Percentiles rank a stretch among this genome's conserved stretches.
These are phyloP conservation scores for Myocastor coypus DNA, from an alignment of 2,113 vertebrate species.

Conservation along the genomic window DNA sequence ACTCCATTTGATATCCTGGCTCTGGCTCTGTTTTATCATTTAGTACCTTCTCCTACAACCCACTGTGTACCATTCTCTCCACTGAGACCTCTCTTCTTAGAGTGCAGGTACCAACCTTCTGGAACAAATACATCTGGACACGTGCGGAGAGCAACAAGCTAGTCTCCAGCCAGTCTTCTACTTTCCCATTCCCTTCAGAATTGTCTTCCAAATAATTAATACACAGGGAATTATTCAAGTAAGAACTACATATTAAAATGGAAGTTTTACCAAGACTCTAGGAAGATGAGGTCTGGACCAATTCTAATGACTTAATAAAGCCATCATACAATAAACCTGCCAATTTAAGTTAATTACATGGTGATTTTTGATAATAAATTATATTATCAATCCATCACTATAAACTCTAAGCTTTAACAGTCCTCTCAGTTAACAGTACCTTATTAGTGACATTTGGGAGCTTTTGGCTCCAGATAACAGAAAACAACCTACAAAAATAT, in stretches of 20 bases:
- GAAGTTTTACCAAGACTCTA: background rate
- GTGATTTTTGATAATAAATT: background rate
- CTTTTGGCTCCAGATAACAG: background rate
- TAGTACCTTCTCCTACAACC: background rate
- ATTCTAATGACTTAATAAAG: slow-evolving; percentile 6
- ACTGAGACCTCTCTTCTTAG: background rate
- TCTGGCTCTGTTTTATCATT: background rate
- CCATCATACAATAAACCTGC: background rate
- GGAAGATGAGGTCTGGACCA: background rate
- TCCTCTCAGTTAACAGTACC: background rate
- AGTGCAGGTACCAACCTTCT: background rate
- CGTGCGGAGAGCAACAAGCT: background rate
- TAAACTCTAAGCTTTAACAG: background rate
- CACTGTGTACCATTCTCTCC: background rate
- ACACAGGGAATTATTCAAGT: background rate
- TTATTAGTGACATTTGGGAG: background rate
- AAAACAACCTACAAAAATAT: background rate
- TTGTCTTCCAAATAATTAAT: background rate
- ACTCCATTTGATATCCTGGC: background rate
- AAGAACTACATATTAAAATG: slow-evolving; percentile 13
- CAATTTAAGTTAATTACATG: background rate
- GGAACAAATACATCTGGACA: background rate
- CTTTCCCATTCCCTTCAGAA: background rate
- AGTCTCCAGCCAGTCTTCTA: background rate
- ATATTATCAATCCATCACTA: background rate